phyloP scores from a whole-genome alignment of 1,140 invertebrate species.

The Halictus rubicundus region DNA sequence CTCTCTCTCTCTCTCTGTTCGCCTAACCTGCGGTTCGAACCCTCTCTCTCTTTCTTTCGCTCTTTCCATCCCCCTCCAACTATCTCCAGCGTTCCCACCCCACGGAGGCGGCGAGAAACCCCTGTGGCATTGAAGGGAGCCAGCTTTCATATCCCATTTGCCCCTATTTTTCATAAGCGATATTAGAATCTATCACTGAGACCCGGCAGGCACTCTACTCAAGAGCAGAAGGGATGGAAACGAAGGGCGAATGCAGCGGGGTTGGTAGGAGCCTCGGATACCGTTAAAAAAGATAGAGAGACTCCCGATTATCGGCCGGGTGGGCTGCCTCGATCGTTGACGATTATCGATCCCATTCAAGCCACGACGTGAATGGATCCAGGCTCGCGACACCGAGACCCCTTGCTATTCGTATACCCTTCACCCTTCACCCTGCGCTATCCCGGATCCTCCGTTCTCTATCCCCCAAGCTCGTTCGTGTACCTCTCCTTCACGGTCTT shows the following conservation, averaged over 20 bases:
- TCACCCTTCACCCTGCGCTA: not conserved
- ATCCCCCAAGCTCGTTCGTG: not conserved
- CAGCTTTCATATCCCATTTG: conserved; percentile 66
- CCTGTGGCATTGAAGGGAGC: conserved; percentile 54
- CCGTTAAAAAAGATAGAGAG: conserved; percentile 66
- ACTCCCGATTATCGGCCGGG: conserved; percentile 63
- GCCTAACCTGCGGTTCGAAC: not conserved
- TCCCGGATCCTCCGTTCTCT: not conserved
- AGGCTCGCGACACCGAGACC: conserved; percentile 49
- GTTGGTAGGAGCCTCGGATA: conserved; percentile 47
- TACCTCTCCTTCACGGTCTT: not conserved
- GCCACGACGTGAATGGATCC: conserved; percentile 65
- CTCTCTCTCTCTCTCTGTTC: conserved; percentile 1
- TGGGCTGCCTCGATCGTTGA: conserved; percentile 65
- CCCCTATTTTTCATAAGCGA: conserved; percentile 69
- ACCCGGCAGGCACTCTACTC: conserved; percentile 46
- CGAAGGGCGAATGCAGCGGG: conserved; percentile 26
- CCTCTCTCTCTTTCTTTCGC: conserved; percentile 5
- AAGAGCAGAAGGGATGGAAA: conserved; percentile 25
- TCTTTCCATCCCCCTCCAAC: conserved; percentile 31
- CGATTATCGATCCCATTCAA: conserved; percentile 74
- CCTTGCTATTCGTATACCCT: conserved; percentile 32
- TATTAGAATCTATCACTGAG: conserved; percentile 67
- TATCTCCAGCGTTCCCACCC: not conserved
- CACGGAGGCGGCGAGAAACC: conserved; percentile 31